phyloP scores from a whole-genome alignment of 2,888 invertebrate genomes.

The Craniophora ligustri region DNA sequence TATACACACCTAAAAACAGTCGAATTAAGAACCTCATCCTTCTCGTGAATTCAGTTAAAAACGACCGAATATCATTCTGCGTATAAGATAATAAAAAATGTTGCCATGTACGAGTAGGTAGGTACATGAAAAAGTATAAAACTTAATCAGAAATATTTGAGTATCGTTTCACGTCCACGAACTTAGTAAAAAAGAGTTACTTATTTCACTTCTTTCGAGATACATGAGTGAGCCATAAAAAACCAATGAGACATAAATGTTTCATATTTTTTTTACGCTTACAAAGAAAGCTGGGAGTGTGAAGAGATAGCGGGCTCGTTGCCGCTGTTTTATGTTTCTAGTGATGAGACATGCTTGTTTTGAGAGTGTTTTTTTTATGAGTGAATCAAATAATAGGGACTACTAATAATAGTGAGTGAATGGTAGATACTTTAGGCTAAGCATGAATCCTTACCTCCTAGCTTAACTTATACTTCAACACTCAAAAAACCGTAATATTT shows the following conservation, averaged over 20 bases:
- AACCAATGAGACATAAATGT: constrained; percentile 47
- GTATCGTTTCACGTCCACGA: constrained; percentile 7
- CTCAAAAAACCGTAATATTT: too few species aligned
- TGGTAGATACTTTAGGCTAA: too few species aligned
- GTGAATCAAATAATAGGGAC: too few species aligned
- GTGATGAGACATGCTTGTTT: constrained; percentile 28
- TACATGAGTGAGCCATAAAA: constrained; percentile 44
- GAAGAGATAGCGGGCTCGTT: constrained; percentile 42
- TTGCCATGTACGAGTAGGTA: too few species aligned
- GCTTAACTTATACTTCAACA: too few species aligned
- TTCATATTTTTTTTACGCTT: constrained; percentile 48
- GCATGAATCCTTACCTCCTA: too few species aligned
- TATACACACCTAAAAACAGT: too few species aligned
- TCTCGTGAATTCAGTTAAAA: too few species aligned
- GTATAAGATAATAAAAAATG: neutral
- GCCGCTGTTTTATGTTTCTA: constrained; percentile 42
- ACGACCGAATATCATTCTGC: neutral
- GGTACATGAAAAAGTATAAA: constrained; percentile 7
- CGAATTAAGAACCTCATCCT: too few species aligned
- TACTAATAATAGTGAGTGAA: too few species aligned
- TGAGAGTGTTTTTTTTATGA: constrained; percentile 3
- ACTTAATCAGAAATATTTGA: constrained; percentile 19
- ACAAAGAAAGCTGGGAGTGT: constrained; percentile 46
- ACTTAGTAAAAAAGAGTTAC: constrained; percentile 35
- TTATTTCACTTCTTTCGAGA: constrained; percentile 22